These are phyloP conservation scores for Ophonus ardosiacus DNA, from an alignment of 2,888 invertebrate species.

Conservation along the genomic window DNA sequence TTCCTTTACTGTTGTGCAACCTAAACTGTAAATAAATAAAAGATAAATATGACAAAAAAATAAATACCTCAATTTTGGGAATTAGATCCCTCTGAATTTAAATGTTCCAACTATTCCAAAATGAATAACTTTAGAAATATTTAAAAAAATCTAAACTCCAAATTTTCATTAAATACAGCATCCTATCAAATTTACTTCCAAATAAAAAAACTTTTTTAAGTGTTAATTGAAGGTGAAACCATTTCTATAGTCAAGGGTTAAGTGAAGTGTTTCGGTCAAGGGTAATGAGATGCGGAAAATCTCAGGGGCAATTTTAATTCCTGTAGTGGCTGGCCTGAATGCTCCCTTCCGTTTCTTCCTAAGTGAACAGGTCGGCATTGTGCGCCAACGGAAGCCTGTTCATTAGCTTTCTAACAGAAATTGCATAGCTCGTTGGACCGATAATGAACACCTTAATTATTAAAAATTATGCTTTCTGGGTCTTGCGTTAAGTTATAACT, in stretches of 20 bases:
- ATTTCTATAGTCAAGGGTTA: neutral
- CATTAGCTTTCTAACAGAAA: constrained; percentile 17
- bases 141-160: no score
- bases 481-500: neutral
- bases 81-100: no score
- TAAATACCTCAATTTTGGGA: no score
- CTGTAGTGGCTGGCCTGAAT: constrained; percentile 8
- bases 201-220: neutral
- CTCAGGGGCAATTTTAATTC: constrained; percentile 36
- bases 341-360: constrained; percentile 20
- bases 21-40: no score
- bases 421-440: neutral
- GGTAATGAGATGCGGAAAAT: constrained; percentile 25
- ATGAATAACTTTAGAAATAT: no score
- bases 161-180: no score
- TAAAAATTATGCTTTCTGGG: constrained; percentile 19
- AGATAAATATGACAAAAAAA: no score
- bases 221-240: neutral
- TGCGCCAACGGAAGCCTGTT: neutral
- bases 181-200: neutral
- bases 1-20: no score
- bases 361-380: neutral
- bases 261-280: constrained; percentile 21
- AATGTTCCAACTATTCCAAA: no score
- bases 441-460: constrained; percentile 12